phyloP scores from a whole-genome alignment of 1,140 invertebrate species.

The Bombus confusus region DNA sequence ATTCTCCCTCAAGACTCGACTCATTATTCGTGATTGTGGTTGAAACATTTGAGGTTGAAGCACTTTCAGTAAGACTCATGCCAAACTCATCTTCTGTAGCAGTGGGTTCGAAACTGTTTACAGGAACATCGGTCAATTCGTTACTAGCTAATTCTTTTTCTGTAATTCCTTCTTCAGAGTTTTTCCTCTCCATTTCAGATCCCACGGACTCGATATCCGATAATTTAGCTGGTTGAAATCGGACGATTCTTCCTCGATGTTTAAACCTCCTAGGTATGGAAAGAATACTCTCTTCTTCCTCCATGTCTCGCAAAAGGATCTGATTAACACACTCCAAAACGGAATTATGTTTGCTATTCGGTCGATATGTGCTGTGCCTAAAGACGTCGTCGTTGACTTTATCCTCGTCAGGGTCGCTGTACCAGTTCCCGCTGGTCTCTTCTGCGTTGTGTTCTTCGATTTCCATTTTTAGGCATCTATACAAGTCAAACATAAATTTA shows the following conservation, averaged over 20 bases:
- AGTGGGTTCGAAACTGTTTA: slow-evolving; percentile 62
- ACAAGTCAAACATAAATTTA: slow-evolving; percentile 29
- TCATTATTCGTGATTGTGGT: slow-evolving; percentile 43
- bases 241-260: slow-evolving; percentile 78
- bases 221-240: slow-evolving; percentile 79
- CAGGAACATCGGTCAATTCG: slow-evolving; percentile 39
- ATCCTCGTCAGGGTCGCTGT: slow-evolving; percentile 88
- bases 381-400: slow-evolving; percentile 83
- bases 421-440: slow-evolving; percentile 87
- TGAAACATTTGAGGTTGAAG: slow-evolving; percentile 2
- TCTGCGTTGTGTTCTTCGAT: slow-evolving; percentile 82
- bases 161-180: slow-evolving; percentile 75
- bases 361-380: slow-evolving; percentile 77
- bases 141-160: slow-evolving; percentile 56
- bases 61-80: slow-evolving; percentile 67
- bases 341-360: slow-evolving; percentile 86
- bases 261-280: slow-evolving; percentile 78
- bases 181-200: slow-evolving; percentile 80
- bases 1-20: slow-evolving; percentile 65
- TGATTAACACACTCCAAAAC: slow-evolving; percentile 90
- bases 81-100: slow-evolving; percentile 76
- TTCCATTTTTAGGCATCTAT: slow-evolving; percentile 81
- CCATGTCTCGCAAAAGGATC: slow-evolving; percentile 85
- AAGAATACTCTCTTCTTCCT: slow-evolving; percentile 79
- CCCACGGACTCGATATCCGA: slow-evolving; percentile 82